A percentile compares a stretch with the other conserved stretches of the same genome.
Evolutionary conservation across 2,113 vertebrate genomes (phyloP).

Genomic region (Triplophysa dalaica): DNA sequence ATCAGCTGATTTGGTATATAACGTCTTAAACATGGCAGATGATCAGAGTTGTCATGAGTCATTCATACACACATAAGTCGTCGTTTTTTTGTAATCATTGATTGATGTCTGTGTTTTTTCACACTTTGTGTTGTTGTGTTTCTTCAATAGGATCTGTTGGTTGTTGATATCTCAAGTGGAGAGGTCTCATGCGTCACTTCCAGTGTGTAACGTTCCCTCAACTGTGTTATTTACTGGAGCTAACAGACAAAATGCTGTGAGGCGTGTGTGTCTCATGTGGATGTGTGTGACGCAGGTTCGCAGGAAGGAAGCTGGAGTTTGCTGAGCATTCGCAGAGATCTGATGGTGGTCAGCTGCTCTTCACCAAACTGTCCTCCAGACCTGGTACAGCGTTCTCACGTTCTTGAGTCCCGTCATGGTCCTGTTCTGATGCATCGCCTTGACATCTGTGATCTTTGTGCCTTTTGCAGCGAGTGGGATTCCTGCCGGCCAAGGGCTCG

Average conservation of each 20-base stretch:
- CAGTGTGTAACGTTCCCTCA: conserved; percentile 63
- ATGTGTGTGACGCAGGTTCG: conserved; percentile 61
- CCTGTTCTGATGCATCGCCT: neutral
- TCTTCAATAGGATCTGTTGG: conserved; percentile 70
- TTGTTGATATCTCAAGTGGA: conserved; percentile 74
- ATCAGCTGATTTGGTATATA: too few relatives aligned
- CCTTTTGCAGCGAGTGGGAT: conserved; percentile 82
- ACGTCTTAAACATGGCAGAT: too few relatives aligned
- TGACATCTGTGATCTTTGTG: conserved; percentile 49
- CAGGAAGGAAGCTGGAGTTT: conserved; percentile 74
- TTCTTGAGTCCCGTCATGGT: too few relatives aligned
- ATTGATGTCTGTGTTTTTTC: neutral
- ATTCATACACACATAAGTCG: too few relatives aligned
- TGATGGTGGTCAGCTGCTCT: conserved; percentile 87
- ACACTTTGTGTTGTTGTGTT: neutral
- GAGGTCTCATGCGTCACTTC: conserved; percentile 71
- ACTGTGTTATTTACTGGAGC: neutral
- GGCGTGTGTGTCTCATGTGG: neutral
- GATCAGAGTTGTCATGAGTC: too few relatives aligned
- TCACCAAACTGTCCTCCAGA: conserved; percentile 82
- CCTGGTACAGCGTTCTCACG: conserved; percentile 71
- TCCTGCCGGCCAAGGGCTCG: conserved; percentile 79
- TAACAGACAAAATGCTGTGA: too few relatives aligned
- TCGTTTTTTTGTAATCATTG: neutral
- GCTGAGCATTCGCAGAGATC: conserved; percentile 82